Base-by-base conservation (phyloP, 2,113 vertebrate species). In the Perccottus glenii region DNA sequence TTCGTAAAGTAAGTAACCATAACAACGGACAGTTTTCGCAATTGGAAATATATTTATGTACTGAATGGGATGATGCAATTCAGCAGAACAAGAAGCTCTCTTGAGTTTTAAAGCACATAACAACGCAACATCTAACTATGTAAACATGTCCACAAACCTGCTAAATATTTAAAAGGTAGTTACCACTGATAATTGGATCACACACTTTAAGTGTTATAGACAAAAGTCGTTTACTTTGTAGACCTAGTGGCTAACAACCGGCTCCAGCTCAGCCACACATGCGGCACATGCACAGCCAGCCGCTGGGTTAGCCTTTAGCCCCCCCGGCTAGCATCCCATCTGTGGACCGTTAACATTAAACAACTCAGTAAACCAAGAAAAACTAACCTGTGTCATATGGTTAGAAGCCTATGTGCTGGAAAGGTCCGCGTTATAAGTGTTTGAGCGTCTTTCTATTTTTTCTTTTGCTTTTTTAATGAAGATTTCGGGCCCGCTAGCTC, bases 371-470 rank as follows among this genome's bases (percentile, higher is more conserved):
- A 58, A 19, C 43, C 12, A 4, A 2, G 2, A 3, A 45, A 38
- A 60, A 70, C 85, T 82, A 60, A 91, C 90, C 88, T 87, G 76
- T 87, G 71, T 87, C 85, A 85, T 88, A 67, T 38, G 78, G 38
- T 91, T 82, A 84, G 65, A 70, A 5, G 40, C 52, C 56, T 44
- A 73, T 35, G 67, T 7, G 4, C 12, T 32, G 11, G 15, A 33
- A 77, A 55, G 3, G 15, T 40, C 32, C 40, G 40, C 9, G 0
- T 3, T 61, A 45, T 35, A 14, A 2, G 61, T 42, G n/a, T 73
- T 77, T 11, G 49, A 44, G 49, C 15, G 40, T 49, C 46, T 51
- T 11, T 44, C 0, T 14, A 0, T 32, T 14, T 10, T 40, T 27
- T 45, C 12, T 35, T 1, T 1, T 3, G 9, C 1, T 8, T 32